Evolutionary conservation across 2,797 vertebrate genomes (phyloP), one percentile per base, ranked within the genome.

Genomic region (Pyrrhura leucotis): DNA sequence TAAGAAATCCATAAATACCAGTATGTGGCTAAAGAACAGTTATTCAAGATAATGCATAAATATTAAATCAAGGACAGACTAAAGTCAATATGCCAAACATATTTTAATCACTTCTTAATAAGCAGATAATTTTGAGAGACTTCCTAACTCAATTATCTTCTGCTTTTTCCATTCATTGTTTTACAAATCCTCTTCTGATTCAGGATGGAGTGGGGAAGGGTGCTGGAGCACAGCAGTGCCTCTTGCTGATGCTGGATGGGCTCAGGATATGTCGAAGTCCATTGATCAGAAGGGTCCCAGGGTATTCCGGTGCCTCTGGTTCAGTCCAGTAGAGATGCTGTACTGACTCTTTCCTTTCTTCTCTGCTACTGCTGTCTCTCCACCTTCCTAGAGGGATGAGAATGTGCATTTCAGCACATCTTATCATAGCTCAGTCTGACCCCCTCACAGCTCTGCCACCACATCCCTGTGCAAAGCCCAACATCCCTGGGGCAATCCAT

Each of bases 41-140:
- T 91, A 33, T 82, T 86, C 65, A 61, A 88, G 88, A 77, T 75
- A 82, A 88, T 26, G 47, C 23, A 59, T 25, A 53, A 40, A 75
- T 59, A 54, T 81, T 84, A 95, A 58, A 74, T 51, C 90, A 93
- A 91, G 76, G 85, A 89, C 75, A 91, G 76, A 69, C 39, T 22
- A 84, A 78, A 69, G 66, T 89, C 80, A 84, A 85, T 73, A 85
- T 45, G 16, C 37, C 67, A 80, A 95, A 80, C 53, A 53, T 50
- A 72, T 74, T 95, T 85, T 89, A 95, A 92, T 84, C 1, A 4
- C 23, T 94, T 95, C 92, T 87, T 93, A 90, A 89, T 80, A 90
- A 92, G 61, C 40, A 26, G 74, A 67, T 79, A 90, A 50, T 90
- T 95, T 90, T 72, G 76, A 85, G 61, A 91, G 35, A 87, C 77